phyloP scores from a whole-genome alignment of 2,888 invertebrate species.

The Pinctada fucata region DNA sequence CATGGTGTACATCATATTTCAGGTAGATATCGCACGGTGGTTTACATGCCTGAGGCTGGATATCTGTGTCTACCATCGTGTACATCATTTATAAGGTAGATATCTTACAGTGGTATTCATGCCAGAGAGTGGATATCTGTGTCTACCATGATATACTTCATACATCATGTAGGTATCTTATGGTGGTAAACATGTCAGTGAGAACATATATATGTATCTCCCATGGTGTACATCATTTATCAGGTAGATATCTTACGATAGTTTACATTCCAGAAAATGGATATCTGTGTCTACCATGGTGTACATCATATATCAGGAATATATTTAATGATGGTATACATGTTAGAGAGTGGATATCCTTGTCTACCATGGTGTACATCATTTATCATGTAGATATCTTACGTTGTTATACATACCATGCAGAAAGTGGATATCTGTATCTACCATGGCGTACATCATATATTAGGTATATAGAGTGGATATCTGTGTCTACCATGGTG shows the following conservation, averaged over 20 bases:
- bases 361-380: constrained; percentile 84
- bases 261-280: constrained; percentile 75
- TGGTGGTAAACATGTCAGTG: too few species aligned
- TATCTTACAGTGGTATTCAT: constrained; percentile 81
- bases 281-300: constrained; percentile 85
- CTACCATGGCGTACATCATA: constrained; percentile 59
- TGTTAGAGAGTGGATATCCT: constrained; percentile 89
- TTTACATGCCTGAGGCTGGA: too few species aligned
- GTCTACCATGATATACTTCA: constrained; percentile 84
- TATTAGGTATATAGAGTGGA: constrained; percentile 83
- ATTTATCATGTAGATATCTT: constrained; percentile 80
- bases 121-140: constrained; percentile 87
- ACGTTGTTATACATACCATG: too few species aligned
- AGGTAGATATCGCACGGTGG: background rate
- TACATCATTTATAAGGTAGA: constrained; percentile 59
- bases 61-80: too few species aligned
- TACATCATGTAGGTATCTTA: too few species aligned
- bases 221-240: constrained; percentile 83
- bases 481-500: constrained; percentile 84
- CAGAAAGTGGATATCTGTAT: too few species aligned
- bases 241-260: background rate
- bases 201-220: too few species aligned
- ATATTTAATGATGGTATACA: constrained; percentile 85
- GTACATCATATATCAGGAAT: constrained; percentile 82
- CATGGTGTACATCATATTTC: constrained; percentile 82